phyloP scores from a whole-genome alignment of 2,797 vertebrate species.

The Dallia pectoralis region DNA sequence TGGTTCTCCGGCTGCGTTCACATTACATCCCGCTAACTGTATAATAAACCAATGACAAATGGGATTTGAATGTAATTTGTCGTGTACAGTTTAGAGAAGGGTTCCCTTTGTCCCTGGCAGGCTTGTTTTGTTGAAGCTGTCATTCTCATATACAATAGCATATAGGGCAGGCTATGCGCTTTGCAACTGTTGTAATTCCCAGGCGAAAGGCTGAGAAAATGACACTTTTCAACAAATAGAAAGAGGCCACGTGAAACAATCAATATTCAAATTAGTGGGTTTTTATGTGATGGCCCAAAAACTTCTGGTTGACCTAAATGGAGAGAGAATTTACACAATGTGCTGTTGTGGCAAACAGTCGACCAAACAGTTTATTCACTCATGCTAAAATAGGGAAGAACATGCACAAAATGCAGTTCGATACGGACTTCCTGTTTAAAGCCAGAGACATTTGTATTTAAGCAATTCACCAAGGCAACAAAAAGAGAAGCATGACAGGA shows the following conservation, averaged over 20 bases:
- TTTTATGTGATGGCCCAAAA: conserved; percentile 52
- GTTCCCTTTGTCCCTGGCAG: conserved; percentile 41
- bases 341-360: too few relatives aligned
- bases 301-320: too few relatives aligned
- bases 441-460: too few relatives aligned
- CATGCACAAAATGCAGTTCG: too few relatives aligned
- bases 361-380: too few relatives aligned
- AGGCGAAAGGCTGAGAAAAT: conserved; percentile 61
- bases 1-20: conserved; percentile 14
- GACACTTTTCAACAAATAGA: conserved; percentile 64
- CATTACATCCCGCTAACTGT: conserved; percentile 16
- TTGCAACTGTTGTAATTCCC: conserved; percentile 66
- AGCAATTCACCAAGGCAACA: too few relatives aligned
- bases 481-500: too few relatives aligned
- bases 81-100: conserved; percentile 39
- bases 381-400: too few relatives aligned
- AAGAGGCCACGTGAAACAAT: conserved; percentile 63
- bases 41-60: conserved; percentile 35
- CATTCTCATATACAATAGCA: conserved; percentile 59
- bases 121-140: conserved; percentile 52
- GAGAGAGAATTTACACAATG: too few relatives aligned
- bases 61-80: conserved; percentile 34
- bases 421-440: too few relatives aligned
- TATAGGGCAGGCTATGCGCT: conserved; percentile 65
- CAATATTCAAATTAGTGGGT: conserved; percentile 73